Evolutionary conservation across 2,888 invertebrate genomes (phyloP), one percentile per base, ranked within the genome.

Genomic region (Spisula subtruncata): DNA sequence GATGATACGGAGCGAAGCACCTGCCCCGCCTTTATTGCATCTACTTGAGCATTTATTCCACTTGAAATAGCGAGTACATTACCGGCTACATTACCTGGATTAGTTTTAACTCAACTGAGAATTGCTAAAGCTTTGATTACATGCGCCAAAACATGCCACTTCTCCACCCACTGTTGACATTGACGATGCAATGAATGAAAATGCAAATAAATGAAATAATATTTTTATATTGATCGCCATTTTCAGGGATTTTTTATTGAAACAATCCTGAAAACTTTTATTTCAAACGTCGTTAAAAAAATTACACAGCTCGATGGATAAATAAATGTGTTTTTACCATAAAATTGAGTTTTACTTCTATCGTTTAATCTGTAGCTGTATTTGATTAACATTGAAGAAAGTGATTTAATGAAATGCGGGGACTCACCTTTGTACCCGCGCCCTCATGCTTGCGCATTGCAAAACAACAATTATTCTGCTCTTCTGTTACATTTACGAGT

Each of bases 1-100:
- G n/a, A 25, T 66, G 60, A 66, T 66, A 66, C 25, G 60, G n/a
- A 66, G 60, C 60, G 60, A 66, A 66, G 60, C 60, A 66, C 60
- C 60, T 66, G 60, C 60, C 60, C 60, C 60, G 60, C 60, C 60
- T 66, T 25, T n/a, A 25, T n/a, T 25, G 25, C 60, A 66, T 66
- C 60, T 25, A 25, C 25, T 66, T 66, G 25, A 66, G 6, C 60
- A 25, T 66, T 66, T 66, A 66, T 66, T 66, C 60, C 60, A 25
- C 60, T 66, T 66, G 25, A 66, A 12, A 10, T 66, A 25, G n/a
- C 60, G 60, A 66, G 60, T 25, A 25, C n/a, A 66, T n/a, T 66
- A 66, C 25, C 60, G 1, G 60, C 6, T 66, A 5, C n/a, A 66
- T n/a, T 66, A 66, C 25, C 60, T 25, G 60, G 6, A 25, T 25